Conservation (phyloP, 2,113 vertebrate species). For the Tychaedon coryphoeus region DNA sequence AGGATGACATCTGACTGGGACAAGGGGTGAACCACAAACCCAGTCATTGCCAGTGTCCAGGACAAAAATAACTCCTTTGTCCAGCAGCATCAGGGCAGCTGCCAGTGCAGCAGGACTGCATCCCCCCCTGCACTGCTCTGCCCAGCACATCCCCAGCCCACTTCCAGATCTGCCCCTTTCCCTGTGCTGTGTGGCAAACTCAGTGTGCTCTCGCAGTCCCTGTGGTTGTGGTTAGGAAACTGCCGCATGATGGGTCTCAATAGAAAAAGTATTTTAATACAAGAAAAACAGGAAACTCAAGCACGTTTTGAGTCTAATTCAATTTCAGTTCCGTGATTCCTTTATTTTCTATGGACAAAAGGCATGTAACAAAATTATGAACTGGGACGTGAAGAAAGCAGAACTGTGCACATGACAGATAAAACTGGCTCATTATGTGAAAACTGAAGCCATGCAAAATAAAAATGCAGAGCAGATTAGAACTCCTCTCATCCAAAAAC, state of each 20-base stretch:
- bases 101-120: not conserved
- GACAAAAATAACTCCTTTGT: not conserved
- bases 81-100: not conserved
- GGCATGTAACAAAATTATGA: conserved; percentile 53
- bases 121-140: not conserved
- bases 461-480: conserved; percentile 49
- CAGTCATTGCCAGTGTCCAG: not conserved
- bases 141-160: not conserved
- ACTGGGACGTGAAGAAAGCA: conserved; percentile 60
- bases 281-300: conserved; percentile 69
- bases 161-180: not conserved
- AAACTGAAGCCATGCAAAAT: conserved; percentile 44
- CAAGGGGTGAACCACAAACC: conserved; percentile 5
- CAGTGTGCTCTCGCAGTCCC: not conserved
- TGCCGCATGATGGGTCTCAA: conserved; percentile 45
- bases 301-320: conserved; percentile 62
- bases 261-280: conserved; percentile 68
- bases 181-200: not conserved
- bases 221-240: conserved; percentile 64
- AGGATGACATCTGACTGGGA: conserved; percentile 19
- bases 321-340: conserved; percentile 64
- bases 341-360: conserved; percentile 68
- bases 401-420: conserved; percentile 53
- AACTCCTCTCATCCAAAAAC: conserved; percentile 40
- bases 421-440: conserved; percentile 48